Evolutionary conservation across 2,888 invertebrate species (phyloP).

Genomic region (Saturnia pavonia): DNA sequence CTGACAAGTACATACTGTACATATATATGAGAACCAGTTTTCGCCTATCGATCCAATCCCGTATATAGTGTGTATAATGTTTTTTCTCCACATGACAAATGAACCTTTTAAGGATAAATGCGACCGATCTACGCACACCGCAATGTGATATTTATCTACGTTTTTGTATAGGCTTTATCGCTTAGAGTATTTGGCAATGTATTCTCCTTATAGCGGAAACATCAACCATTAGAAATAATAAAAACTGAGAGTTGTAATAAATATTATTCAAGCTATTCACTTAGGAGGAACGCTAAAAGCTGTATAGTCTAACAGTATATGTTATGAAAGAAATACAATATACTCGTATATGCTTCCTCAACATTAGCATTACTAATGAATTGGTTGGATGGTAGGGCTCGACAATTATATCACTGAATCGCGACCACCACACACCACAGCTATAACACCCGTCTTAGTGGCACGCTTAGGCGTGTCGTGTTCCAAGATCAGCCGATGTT

Average conservation of each 20-base stretch:
- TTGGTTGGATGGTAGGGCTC: too few relatives aligned
- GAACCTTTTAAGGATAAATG: conserved; percentile 45
- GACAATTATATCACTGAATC: too few relatives aligned
- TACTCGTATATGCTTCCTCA: not conserved
- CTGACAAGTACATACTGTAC: not conserved
- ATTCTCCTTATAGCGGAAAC: conserved; percentile 10
- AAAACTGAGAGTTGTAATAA: not conserved
- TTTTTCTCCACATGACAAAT: conserved; percentile 52
- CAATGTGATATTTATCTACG: conserved; percentile 1
- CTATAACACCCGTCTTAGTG: too few relatives aligned
- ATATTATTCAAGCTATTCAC: not conserved
- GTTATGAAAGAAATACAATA: not conserved
- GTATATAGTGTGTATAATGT: conserved; percentile 26
- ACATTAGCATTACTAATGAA: not conserved
- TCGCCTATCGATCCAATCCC: not conserved
- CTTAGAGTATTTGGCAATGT: conserved; percentile 2
- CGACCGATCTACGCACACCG: conserved; percentile 24
- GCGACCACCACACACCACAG: too few relatives aligned
- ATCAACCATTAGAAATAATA: conserved; percentile 1
- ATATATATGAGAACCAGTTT: conserved; percentile 8
- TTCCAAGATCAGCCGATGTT: too few relatives aligned
- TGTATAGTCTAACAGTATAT: not conserved
- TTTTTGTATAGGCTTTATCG: conserved; percentile 3
- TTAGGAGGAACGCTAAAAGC: not conserved
- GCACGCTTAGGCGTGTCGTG: too few relatives aligned